phyloP scores from a whole-genome alignment of 2,797 vertebrate species.

The Myotis planiceps region DNA sequence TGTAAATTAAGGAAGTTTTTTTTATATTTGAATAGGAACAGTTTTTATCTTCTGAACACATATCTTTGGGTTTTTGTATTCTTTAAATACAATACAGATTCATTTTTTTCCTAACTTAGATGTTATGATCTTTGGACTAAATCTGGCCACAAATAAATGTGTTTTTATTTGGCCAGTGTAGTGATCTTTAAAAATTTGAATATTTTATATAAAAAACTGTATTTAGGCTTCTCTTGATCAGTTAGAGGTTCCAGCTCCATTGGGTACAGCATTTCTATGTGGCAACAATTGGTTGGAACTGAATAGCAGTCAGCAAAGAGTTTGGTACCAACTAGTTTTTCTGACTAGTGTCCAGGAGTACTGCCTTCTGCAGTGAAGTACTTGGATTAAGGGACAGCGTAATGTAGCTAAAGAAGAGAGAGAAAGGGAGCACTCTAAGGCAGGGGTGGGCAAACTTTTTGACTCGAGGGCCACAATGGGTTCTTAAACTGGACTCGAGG shows the following conservation, averaged over 20 bases:
- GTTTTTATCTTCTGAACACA: background rate
- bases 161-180: background rate
- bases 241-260: background rate
- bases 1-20: constrained; percentile 18
- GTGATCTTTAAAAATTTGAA: constrained; percentile 2
- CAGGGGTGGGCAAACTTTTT: too few species aligned
- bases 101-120: background rate
- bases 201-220: constrained; percentile 18
- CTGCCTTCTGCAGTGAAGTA: background rate
- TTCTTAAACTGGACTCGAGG: too few species aligned
- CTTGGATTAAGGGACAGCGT: background rate
- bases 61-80: background rate
- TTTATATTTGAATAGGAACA: constrained; percentile 12
- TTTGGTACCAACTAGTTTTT: background rate
- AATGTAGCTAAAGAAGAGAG: background rate
- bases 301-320: background rate
- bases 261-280: background rate
- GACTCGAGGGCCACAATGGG: too few species aligned
- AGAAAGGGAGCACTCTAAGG: background rate
- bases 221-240: background rate
- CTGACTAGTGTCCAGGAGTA: background rate
- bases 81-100: background rate
- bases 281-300: background rate
- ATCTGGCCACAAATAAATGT: background rate
- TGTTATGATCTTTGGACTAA: background rate